Evolutionary conservation across 2,888 invertebrate genomes (phyloP), one percentile per base, ranked within the genome.

Genomic region (Charanyca ferruginea): DNA sequence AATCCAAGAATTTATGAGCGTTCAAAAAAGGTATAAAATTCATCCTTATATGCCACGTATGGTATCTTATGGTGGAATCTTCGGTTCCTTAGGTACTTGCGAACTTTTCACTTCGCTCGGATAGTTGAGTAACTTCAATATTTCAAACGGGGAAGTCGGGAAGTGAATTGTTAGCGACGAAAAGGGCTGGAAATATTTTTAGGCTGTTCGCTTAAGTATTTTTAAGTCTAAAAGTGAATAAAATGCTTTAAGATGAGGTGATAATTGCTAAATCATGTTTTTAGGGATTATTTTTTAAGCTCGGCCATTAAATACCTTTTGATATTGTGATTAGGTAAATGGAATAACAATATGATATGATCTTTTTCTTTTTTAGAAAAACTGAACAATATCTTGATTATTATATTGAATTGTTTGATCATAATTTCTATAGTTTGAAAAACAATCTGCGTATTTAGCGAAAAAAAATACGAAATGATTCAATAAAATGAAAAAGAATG

Each of bases 111-210:
- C 83, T 87, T 63, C 71, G 70, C 79, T 54, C 70, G 68, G 74
- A 86, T 87, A 87, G 87, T 87, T 87, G 57, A 66, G 69, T 68
- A 81, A 83, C 78, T 86, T 77, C 72, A 80, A 76, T 83, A 78
- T 82, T 79, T 77, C 83, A 80, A 78, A 86, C 82, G 81, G 80
- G 58, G 74, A 86, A 86, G 87, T 87, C 86, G 48, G 53, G 76
- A 77, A 74, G 73, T 68, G 74, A 77, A 81, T 77, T 82, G 67
- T 72, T 76, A 51, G 69, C 53, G 57, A 63, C 45, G 45, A 52
- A 32, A 71, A 60, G 38, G 28, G 49, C 52, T 58, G 41, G 55
- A 47, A 55, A 71, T 79, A 73, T 72, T 70, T 76, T 77, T 66
- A 66, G 69, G 51, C 42, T 57, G 53, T 66, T 55, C 48, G 59